phyloP scores from a whole-genome alignment of 2,797 vertebrate genomes.

The Spinus olivaceus region DNA sequence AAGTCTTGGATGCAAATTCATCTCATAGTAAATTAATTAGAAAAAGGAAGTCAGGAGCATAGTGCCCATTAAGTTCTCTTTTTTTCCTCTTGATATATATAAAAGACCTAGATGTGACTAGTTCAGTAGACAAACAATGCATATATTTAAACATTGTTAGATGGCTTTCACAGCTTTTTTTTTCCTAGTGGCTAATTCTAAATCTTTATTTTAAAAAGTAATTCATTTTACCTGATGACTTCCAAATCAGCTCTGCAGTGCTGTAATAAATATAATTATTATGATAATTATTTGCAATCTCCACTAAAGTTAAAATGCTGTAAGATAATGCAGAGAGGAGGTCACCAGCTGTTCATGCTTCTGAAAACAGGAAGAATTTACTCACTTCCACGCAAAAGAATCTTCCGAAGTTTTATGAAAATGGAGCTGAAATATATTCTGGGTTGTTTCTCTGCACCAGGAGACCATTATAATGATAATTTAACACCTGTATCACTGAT shows the following conservation, averaged over 20 bases:
- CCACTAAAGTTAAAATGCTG: neutral
- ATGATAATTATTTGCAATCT: slow-evolving; percentile 45
- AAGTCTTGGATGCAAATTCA: neutral
- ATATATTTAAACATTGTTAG: neutral
- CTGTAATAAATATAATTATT: slow-evolving; percentile 55
- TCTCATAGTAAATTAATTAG: neutral
- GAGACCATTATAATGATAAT: slow-evolving; percentile 65
- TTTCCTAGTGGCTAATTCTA: neutral
- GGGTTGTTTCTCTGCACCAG: slow-evolving; percentile 5
- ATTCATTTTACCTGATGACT: neutral
- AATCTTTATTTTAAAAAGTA: neutral
- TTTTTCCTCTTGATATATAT: neutral
- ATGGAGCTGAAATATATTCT: slow-evolving; percentile 28
- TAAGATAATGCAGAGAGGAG: neutral
- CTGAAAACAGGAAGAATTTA: slow-evolving; percentile 15
- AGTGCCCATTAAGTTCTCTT: neutral
- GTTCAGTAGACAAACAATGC: neutral
- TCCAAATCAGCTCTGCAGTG: neutral
- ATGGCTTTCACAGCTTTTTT: neutral
- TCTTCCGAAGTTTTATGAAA: neutral
- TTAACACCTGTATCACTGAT: slow-evolving; percentile 70
- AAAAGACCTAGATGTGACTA: neutral
- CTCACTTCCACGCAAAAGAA: neutral
- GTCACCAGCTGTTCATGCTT: slow-evolving; percentile 7
- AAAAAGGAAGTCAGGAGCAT: neutral